Conservation (phyloP, 2,888 invertebrate species). For the Meandrusa payeni region DNA sequence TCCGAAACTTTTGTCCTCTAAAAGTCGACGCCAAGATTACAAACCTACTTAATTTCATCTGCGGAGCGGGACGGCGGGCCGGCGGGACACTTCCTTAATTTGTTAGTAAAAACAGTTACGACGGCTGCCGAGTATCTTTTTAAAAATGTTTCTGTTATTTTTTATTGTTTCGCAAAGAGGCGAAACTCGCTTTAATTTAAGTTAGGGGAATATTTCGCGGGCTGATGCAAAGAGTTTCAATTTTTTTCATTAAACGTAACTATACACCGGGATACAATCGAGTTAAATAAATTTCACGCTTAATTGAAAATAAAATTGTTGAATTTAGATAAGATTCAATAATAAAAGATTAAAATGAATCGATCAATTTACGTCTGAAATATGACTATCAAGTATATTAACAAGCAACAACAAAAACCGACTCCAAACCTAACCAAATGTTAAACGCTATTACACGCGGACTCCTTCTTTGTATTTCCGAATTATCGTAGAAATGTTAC, state of each 20-base stretch:
- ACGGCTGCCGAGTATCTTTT: conserved; percentile 22
- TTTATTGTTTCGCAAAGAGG: conserved; percentile 25
- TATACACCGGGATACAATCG: neutral
- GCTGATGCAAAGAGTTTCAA: conserved; percentile 16
- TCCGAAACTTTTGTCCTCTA: conserved; percentile 18
- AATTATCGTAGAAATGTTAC: no score
- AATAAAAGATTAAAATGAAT: no score
- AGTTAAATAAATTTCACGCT: conserved; percentile 3
- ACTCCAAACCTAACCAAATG: no score
- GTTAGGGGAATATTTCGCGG: conserved; percentile 23
- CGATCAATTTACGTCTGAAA: no score
- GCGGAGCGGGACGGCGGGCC: conserved; percentile 17
- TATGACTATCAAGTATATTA: no score
- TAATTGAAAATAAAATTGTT: conserved; percentile 5
- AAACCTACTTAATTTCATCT: conserved; percentile 25
- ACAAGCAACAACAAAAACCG: no score
- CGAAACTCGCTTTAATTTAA: conserved; percentile 24
- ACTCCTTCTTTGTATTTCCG: no score
- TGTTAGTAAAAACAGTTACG: conserved; percentile 28
- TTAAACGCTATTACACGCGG: no score
- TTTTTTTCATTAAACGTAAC: conserved; percentile 10
- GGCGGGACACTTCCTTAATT: conserved; percentile 25
- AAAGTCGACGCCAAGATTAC: conserved; percentile 23
- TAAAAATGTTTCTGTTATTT: conserved; percentile 26
- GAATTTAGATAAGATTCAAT: neutral